Conservation (phyloP, 2,113 vertebrate species). For the Leucopsar rothschildi region DNA sequence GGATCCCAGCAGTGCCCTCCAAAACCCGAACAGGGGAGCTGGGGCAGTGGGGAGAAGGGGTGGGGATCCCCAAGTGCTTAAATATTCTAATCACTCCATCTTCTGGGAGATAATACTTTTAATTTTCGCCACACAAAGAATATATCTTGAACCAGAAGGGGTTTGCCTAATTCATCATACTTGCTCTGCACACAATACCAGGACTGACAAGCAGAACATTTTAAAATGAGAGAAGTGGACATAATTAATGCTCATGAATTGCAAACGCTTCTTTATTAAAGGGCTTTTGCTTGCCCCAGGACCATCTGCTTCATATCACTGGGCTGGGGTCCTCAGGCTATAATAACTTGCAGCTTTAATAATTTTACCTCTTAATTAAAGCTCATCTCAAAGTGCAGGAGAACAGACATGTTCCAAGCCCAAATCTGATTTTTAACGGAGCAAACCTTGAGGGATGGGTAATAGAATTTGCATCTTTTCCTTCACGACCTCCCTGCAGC, state of each 20-base stretch:
- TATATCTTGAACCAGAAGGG: conserved; percentile 85
- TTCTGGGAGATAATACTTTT: conserved; percentile 81
- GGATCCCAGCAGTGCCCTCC: background rate
- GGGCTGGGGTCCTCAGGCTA: conserved; percentile 73
- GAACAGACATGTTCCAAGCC: conserved; percentile 8
- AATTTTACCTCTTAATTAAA: conserved; percentile 84
- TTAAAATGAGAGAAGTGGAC: conserved; percentile 79
- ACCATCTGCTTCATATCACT: conserved; percentile 92
- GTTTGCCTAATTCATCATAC: conserved; percentile 89
- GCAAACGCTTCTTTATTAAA: conserved; percentile 87
- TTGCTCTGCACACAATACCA: conserved; percentile 71
- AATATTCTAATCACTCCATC: conserved; percentile 22
- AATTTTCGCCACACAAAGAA: conserved; percentile 79
- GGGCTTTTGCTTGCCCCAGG: conserved; percentile 64
- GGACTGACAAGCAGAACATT: conserved; percentile 80
- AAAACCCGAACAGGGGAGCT: background rate
- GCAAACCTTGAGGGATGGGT: conserved; percentile 7
- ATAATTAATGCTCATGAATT: conserved; percentile 95
- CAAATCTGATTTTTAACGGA: conserved; percentile 21
- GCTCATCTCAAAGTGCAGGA: conserved; percentile 42
- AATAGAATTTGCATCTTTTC: conserved; percentile 20
- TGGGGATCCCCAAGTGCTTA: background rate
- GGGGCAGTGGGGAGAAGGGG: background rate
- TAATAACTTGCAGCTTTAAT: conserved; percentile 89
- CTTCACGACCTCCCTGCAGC: background rate